Evolutionary conservation across 2,113 vertebrate species (phyloP).

Genomic region (Cervus canadensis): DNA sequence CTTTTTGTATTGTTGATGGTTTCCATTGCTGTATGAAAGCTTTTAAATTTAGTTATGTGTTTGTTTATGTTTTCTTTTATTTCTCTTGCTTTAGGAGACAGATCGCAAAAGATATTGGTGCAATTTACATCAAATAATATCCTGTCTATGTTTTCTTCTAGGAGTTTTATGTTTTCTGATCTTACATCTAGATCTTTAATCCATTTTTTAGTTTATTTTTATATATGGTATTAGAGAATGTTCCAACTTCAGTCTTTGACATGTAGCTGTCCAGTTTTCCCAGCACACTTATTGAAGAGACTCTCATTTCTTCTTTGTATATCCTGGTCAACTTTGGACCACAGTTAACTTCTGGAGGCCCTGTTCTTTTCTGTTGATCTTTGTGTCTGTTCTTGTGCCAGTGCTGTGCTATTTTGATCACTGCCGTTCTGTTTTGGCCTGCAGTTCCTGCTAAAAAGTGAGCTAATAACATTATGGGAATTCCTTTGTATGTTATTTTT

Average conservation of each 20-base stretch:
- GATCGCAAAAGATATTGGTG: rapidly evolving
- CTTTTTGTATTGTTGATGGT: not conserved
- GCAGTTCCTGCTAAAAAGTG: not conserved
- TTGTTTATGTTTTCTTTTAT: not conserved
- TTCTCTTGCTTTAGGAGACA: not conserved
- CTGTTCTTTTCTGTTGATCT: not conserved
- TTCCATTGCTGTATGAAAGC: not conserved
- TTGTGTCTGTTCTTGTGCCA: not conserved
- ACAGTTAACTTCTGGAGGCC: not conserved
- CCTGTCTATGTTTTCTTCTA: not conserved
- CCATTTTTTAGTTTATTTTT: not conserved
- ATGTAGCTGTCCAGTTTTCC: not conserved
- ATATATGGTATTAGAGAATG: not conserved
- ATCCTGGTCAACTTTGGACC: not conserved
- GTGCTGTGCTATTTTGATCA: not conserved
- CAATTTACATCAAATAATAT: not conserved
- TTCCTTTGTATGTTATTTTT: not conserved
- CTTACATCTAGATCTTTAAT: not conserved
- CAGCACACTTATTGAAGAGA: not conserved
- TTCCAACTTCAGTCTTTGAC: not conserved
- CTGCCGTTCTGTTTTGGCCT: not conserved
- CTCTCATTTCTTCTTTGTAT: not conserved
- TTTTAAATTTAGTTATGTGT: not conserved
- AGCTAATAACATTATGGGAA: not conserved
- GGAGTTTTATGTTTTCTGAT: not conserved